phyloP scores from a whole-genome alignment of 2,113 vertebrate species.

The Clarias gariepinus region DNA sequence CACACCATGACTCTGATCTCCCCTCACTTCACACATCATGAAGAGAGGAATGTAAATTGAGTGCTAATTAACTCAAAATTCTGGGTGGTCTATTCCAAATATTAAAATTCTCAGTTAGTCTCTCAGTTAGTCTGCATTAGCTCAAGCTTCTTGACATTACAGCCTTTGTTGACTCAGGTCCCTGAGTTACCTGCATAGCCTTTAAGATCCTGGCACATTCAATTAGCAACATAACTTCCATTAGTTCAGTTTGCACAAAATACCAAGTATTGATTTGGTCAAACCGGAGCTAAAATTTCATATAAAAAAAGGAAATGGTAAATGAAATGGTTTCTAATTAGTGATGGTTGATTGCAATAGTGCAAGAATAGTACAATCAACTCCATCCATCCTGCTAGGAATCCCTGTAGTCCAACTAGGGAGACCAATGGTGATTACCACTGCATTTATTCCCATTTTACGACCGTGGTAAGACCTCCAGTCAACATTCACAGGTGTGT shows the following conservation, averaged over 20 bases:
- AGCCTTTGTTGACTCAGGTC: neutral
- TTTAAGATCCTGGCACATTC: neutral
- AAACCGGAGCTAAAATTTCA: neutral
- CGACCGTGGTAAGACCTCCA: too few species aligned
- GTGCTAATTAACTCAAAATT: neutral
- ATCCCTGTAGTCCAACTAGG: too few species aligned
- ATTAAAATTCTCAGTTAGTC: neutral
- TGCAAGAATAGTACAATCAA: neutral
- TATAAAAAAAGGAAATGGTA: neutral
- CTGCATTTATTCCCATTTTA: too few species aligned
- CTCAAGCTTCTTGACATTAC: neutral
- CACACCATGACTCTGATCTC: neutral
- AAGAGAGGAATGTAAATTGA: neutral
- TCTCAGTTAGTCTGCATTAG: neutral
- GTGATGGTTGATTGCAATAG: neutral
- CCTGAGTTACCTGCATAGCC: neutral
- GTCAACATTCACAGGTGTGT: too few species aligned
- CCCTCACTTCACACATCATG: neutral
- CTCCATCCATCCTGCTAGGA: too few species aligned
- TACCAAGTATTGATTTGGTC: neutral
- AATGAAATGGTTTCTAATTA: neutral
- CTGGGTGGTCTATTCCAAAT: neutral
- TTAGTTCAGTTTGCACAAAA: neutral
- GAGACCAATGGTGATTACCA: too few species aligned
- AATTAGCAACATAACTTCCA: neutral